Base-by-base conservation (phyloP, 2,113 vertebrate genomes). In the Catharus fuscescens region DNA sequence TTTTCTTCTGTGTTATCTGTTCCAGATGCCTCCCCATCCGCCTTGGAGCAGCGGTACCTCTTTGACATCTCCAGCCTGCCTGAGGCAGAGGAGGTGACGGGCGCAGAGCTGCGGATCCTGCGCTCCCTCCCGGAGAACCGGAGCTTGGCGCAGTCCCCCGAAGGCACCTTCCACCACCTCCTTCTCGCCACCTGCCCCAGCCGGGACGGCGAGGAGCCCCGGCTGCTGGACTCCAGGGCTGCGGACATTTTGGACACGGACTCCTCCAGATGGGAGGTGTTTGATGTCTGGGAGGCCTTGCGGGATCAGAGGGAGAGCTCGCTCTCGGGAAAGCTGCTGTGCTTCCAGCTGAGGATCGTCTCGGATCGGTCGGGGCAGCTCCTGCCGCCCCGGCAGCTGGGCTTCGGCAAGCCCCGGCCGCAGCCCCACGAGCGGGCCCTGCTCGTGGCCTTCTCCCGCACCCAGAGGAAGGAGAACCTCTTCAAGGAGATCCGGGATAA, bases 401-500 rank as follows among this genome's bases (percentile, higher is more conserved):
- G 99, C 4, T 98, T 99, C 38, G 86, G 93, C 31, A 96, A 94
- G 0, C 89, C 95, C 12, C 96, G 19, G 18, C 87, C 90, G 0
- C 95, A 93, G 64, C 97, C 97, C 9, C 97, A 98, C 1, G 98
- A 99, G 70, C 96, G 97, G 26, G 98, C 99, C 31, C 95, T 99
- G 67, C 97, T 99, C 6, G 98, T 99, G 23, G 97, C 97, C 12
- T 98, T 98, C 80, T 98, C 98, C 28, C 98, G 91, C 64, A 90
- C 98, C 14, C 97, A 97, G 61, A 97, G 96, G 94, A 98, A 97
- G 92, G 98, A 98, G 86, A 98, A 97, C 79, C 97, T 98, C 31
- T 99, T 99, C 94, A 97, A 98, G 89, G 98, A 99, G 95, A 98
- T 99, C 72, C 97, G 98, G 24, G 97, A 98, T 76, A 98, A 98